These are phyloP conservation scores for Acanthoscelides obtectus DNA, from an alignment of 2,888 invertebrate genomes.

Conservation along the genomic window DNA sequence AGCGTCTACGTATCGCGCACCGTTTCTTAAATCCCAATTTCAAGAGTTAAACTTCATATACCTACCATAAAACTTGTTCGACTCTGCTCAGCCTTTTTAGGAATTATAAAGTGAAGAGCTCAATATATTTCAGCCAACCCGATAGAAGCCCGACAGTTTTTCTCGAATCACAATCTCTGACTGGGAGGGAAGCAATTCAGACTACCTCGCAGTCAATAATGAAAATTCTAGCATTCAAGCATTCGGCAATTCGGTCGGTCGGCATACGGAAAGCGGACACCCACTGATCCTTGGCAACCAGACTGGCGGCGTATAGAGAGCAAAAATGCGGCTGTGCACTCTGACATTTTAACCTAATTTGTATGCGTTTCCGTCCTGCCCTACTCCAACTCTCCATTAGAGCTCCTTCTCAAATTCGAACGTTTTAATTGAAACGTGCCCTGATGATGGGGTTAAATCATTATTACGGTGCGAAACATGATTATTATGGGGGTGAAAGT, in stretches of 20 bases:
- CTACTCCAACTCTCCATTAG: background rate
- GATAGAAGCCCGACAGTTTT: too few species aligned
- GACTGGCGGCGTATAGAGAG: background rate
- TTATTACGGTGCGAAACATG: background rate
- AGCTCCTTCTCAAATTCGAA: background rate
- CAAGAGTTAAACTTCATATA: too few species aligned
- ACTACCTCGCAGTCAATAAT: background rate
- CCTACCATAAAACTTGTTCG: too few species aligned
- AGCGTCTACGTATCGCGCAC: too few species aligned
- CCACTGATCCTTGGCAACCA: constrained; percentile 1
- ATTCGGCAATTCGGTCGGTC: background rate
- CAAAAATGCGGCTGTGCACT: background rate
- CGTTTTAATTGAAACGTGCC: background rate
- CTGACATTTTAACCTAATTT: background rate
- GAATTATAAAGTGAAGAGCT: too few species aligned
- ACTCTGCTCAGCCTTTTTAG: too few species aligned
- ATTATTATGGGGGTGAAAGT: background rate
- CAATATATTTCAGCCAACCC: too few species aligned
- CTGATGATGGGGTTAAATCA: background rate
- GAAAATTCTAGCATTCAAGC: background rate
- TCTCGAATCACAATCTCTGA: too few species aligned
- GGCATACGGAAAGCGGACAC: constrained; percentile 1
- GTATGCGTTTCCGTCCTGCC: background rate
- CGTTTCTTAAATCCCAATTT: too few species aligned
- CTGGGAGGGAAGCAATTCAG: background rate